Base-by-base conservation (phyloP, 1,140 invertebrate genomes). In the Nomia melanderi region DNA sequence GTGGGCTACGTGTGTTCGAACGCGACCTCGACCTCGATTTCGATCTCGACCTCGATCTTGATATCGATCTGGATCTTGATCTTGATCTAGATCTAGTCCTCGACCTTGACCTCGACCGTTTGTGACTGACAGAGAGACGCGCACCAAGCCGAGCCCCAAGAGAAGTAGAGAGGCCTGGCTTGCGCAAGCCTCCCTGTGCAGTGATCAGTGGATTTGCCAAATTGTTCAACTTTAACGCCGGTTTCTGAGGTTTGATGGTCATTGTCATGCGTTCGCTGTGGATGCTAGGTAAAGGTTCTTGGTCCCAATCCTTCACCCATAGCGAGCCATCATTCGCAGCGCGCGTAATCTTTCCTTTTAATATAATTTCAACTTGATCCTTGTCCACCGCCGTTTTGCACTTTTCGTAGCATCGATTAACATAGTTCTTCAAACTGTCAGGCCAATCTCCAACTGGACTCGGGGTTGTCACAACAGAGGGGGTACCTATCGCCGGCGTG, bases 341-440 rank as follows among this genome's bases (percentile, higher is more conserved):
- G 59, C 95, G 94, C 27, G 97, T 98, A 73, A 99, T 96, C 92
- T 98, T 97, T 47, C 97, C 97, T 91, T 98, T 98, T 39, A 99
- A 92, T 82, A 98, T 96, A 75, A 97, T 97, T 89, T 98, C 97
- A 67, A 99, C 97, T 89, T 97, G 95, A 93, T 99, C 97, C 92
- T 98, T 97, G 90, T 99, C 97, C 70, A 97, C 94, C 69, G 95
- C 93, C 17, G 96, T 97, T 84, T 95, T 95, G 88, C 97, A 98
- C 92, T 97, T 97, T 47, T 95, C 95, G 93, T 98, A 99, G 87
- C 97, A 98, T 79, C 96, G 94, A 84, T 96, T 96, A 14, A 99
- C 97, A 92, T 98, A 99, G 76, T 96, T 94, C 87, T 96, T 95
- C 33, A 97, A 88, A 71, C 95, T 95, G 63, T 95, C 94, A 1